A percentile compares a stretch with the other conserved stretches of the same genome.
These are phyloP conservation scores for Aspidoscelis tigris DNA, from an alignment of 2,113 vertebrate species.

Conservation along the genomic window DNA sequence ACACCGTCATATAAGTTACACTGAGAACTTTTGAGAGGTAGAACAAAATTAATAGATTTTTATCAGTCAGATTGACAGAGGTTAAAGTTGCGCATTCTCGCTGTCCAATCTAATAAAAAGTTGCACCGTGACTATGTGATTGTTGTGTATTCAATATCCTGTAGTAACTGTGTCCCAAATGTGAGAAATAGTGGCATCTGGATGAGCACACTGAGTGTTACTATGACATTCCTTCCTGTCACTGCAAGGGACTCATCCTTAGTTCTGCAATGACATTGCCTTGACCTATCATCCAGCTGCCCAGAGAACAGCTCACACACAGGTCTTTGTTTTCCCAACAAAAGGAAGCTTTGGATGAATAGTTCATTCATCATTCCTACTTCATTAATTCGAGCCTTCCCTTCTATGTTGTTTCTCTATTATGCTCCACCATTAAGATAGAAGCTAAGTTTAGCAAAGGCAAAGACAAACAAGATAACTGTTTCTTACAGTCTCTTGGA, in stretches of 20 bases:
- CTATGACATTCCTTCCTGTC: slow-evolving; percentile 69
- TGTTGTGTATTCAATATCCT: slow-evolving; percentile 42
- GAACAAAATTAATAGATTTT: not conserved
- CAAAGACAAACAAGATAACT: slow-evolving; percentile 79
- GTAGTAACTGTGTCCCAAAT: slow-evolving; percentile 63
- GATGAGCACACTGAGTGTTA: slow-evolving; percentile 74
- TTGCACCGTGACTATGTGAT: slow-evolving; percentile 54
- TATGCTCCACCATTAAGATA: slow-evolving; percentile 68
- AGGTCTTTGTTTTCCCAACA: slow-evolving; percentile 77
- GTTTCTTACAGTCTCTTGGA: slow-evolving; percentile 73
- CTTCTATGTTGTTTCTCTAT: slow-evolving; percentile 74
- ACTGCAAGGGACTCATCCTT: slow-evolving; percentile 70
- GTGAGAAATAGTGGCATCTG: slow-evolving; percentile 78
- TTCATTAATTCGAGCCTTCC: slow-evolving; percentile 75
- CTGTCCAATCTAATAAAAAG: slow-evolving; percentile 22
- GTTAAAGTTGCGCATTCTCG: not conserved
- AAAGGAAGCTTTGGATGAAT: slow-evolving; percentile 79
- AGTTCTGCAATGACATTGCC: slow-evolving; percentile 74
- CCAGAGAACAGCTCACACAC: slow-evolving; percentile 73
- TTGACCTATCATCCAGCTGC: slow-evolving; percentile 82
- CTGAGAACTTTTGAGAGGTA: not conserved
- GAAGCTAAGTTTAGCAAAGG: slow-evolving; percentile 71
- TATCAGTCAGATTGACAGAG: slow-evolving; percentile 9
- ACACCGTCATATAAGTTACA: not conserved
- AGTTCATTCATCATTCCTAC: slow-evolving; percentile 76